Evolutionary conservation across 1,140 invertebrate species (phyloP), one percentile per base, ranked within the genome.

Genomic region (Littorina saxatilis): DNA sequence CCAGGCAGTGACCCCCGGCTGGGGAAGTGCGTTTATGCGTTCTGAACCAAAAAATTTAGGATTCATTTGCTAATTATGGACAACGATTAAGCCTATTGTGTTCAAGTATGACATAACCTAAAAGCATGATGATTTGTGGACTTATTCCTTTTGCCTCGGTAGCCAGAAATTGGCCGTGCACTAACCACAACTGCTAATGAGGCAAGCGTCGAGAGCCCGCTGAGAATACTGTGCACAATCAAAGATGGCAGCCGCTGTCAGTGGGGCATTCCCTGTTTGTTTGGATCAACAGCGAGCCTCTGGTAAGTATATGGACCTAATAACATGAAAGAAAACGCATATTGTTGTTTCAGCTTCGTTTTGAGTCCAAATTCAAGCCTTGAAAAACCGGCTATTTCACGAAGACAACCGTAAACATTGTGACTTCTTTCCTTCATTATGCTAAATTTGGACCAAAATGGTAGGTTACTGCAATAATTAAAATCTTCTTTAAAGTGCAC

Each of bases 261-360:
- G 83, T 79, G 85, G 85, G 83, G 70, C 83, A 86, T 82, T 80
- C 82, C 79, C 85, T 83, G 85, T 84, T 85, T 82, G 80, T 85
- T 82, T 85, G 75, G 84, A 85, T 47, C 80, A 83, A 82, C 79
- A 84, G 58, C 80, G 77, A 81, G 78, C 80, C 55, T 76, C 63
- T 63, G 73, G 83, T 84, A 84, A 84, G 70, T 81, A 83, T 66
- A 39, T 27, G 4, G 35, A 58, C 2, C 7, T 61, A 23, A 43
- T 40, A n/a, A 2, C 13, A 63, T 11, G n/a, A 23, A 40, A 7
- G 52, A 2, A 5, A 23, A 52, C 23, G 17, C 43, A 50, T 50
- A 73, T 39, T 50, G 37, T 43, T 52, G 70, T 15, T 73, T 73
- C 40, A 27, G 9, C 29, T 50, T 73, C 20, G 43, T 15, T 47